Evolutionary conservation across 2,888 invertebrate species (phyloP).

Genomic region (Thyatira batis): DNA sequence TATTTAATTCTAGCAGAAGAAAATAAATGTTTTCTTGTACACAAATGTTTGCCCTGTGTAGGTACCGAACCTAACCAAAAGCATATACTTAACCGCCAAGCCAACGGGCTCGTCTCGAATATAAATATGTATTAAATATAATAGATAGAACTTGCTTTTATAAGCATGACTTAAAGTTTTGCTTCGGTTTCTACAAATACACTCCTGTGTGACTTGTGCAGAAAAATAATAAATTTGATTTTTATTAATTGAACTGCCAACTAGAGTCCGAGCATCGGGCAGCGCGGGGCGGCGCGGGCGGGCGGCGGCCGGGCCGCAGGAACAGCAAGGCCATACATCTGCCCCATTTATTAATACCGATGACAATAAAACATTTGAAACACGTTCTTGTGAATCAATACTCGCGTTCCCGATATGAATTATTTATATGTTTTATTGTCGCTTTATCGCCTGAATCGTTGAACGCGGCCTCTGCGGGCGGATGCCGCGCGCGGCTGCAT

Average conservation of each 20-base stretch:
- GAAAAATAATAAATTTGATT: conserved; percentile 61
- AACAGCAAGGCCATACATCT: conserved; percentile 63
- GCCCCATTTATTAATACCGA: conserved; percentile 76
- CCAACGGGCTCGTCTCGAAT: no score
- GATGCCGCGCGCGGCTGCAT: conserved; percentile 47
- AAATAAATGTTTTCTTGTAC: no score
- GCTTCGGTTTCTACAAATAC: background rate
- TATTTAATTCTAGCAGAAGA: no score
- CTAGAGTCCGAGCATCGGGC: conserved; percentile 53
- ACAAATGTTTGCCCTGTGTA: no score
- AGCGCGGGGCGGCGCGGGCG: conserved; percentile 42
- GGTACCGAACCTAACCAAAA: no score
- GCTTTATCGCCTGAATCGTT: conserved; percentile 74
- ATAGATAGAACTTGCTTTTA: no score
- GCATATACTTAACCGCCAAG: no score
- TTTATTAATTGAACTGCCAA: conserved; percentile 71
- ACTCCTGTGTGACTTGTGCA: background rate
- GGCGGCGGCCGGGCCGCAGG: conserved; percentile 48
- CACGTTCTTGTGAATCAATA: conserved; percentile 81
- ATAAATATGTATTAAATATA: no score
- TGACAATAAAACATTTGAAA: conserved; percentile 78
- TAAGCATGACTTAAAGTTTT: background rate
- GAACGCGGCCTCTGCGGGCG: conserved; percentile 46
- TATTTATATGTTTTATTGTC: conserved; percentile 81
- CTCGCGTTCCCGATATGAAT: conserved; percentile 69